phyloP scores from a whole-genome alignment of 2,797 vertebrate species.

The Naso thynnoides region DNA sequence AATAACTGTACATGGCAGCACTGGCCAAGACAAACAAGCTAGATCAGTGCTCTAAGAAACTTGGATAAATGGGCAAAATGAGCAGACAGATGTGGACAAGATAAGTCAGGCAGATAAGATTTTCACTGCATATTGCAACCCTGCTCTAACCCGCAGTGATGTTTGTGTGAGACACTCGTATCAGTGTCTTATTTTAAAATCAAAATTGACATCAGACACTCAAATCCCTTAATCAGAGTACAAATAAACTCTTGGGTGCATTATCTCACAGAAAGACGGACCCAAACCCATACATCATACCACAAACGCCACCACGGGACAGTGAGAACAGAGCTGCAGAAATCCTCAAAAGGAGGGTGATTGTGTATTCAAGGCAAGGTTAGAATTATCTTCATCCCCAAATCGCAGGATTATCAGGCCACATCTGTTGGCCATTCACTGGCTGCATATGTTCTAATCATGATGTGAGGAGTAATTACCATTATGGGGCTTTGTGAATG shows the following conservation, averaged over 20 bases:
- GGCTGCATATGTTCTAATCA: conserved; percentile 75
- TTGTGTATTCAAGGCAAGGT: conserved; percentile 75
- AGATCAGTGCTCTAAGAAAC: conserved; percentile 51
- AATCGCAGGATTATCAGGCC: conserved; percentile 74
- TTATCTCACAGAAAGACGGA: conserved; percentile 18
- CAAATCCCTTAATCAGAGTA: conserved; percentile 27
- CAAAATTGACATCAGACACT: conserved; percentile 13
- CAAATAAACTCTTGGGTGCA: conserved; percentile 23
- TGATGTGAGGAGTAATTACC: conserved; percentile 76
- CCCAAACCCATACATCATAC: conserved; percentile 35
- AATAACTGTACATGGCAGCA: conserved; percentile 57
- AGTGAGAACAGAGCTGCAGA: conserved; percentile 30
- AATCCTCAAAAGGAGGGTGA: conserved; percentile 59
- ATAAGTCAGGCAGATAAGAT: conserved; percentile 59
- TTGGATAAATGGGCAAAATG: conserved; percentile 57
- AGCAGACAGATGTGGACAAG: conserved; percentile 65
- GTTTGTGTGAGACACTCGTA: conserved; percentile 24
- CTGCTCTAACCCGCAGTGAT: conserved; percentile 1
- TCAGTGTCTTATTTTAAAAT: conserved; percentile 34
- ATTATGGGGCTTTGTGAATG: conserved; percentile 78
- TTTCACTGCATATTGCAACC: conserved; percentile 40
- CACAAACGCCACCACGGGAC: conserved; percentile 36
- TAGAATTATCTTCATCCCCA: conserved; percentile 72
- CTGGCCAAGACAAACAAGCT: conserved; percentile 74
- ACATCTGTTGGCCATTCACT: conserved; percentile 84